phyloP scores from a whole-genome alignment of 2,113 vertebrate genomes.

The Upupa epops region DNA sequence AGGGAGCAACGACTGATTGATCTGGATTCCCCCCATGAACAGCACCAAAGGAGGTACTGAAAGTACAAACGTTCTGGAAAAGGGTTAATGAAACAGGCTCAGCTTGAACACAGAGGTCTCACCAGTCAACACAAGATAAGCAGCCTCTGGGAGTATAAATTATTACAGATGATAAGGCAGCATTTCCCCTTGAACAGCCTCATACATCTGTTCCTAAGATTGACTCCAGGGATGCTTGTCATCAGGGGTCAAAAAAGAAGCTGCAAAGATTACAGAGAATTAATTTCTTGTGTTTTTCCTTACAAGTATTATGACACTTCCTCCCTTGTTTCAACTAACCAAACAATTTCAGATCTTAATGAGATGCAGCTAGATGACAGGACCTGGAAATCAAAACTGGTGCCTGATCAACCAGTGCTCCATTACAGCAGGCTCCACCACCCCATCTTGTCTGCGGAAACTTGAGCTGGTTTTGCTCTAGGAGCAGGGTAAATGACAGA shows the following conservation, averaged over 20 bases:
- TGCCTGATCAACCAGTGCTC: neutral
- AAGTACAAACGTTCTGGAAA: neutral
- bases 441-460: neutral
- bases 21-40: neutral
- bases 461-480: neutral
- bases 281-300: neutral
- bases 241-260: neutral
- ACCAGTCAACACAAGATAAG: neutral
- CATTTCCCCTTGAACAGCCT: neutral
- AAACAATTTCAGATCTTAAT: neutral
- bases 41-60: neutral
- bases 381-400: neutral
- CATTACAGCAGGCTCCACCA: neutral
- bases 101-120: neutral
- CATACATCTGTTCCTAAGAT: neutral
- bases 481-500: neutral
- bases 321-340: neutral
- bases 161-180: slow-evolving; percentile 4
- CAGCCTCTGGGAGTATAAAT: neutral
- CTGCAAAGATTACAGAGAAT: neutral
- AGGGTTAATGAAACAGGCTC: slow-evolving; percentile 5
- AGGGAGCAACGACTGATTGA: neutral
- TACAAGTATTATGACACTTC: neutral
- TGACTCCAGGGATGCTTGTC: slow-evolving; percentile 10
- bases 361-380: neutral